These are phyloP conservation scores for Ceyx cyanopectus DNA, from an alignment of 2,113 vertebrate genomes.

Conservation along the genomic window DNA sequence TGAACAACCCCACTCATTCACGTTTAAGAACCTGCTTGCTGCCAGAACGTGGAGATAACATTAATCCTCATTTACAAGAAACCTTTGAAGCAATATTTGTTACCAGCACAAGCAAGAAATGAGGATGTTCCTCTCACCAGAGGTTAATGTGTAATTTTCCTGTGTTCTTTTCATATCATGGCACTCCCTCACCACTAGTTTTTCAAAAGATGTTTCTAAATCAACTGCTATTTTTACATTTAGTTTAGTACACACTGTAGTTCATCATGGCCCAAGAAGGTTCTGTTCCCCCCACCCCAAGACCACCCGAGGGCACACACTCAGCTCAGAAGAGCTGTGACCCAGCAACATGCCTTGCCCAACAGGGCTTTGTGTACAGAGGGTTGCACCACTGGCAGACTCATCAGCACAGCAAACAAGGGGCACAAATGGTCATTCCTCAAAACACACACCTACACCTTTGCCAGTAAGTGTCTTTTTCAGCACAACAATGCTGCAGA, in stretches of 20 bases:
- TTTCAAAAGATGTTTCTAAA: conserved; percentile 37
- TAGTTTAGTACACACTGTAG: neutral
- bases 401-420: conserved; percentile 44
- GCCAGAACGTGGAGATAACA: neutral
- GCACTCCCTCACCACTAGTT: neutral
- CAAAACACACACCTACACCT: neutral
- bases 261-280: neutral
- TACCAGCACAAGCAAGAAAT: neutral
- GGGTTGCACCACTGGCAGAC: conserved; percentile 19
- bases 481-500: neutral
- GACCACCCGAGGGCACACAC: neutral
- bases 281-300: neutral
- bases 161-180: neutral
- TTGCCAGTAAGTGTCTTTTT: conserved; percentile 25
- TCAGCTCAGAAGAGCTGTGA: conserved; percentile 26
- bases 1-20: neutral
- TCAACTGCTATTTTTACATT: neutral
- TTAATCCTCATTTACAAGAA: conserved; percentile 15
- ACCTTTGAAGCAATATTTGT: conserved; percentile 15
- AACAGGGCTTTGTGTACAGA: conserved; percentile 23
- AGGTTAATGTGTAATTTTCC: neutral
- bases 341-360: conserved; percentile 2
- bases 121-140: neutral
- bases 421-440: conserved; percentile 16
- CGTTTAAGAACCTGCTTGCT: neutral